Evolutionary conservation across 2,113 vertebrate species (phyloP), one percentile per base, ranked within the genome.

Genomic region (Baryphthengus martii): DNA sequence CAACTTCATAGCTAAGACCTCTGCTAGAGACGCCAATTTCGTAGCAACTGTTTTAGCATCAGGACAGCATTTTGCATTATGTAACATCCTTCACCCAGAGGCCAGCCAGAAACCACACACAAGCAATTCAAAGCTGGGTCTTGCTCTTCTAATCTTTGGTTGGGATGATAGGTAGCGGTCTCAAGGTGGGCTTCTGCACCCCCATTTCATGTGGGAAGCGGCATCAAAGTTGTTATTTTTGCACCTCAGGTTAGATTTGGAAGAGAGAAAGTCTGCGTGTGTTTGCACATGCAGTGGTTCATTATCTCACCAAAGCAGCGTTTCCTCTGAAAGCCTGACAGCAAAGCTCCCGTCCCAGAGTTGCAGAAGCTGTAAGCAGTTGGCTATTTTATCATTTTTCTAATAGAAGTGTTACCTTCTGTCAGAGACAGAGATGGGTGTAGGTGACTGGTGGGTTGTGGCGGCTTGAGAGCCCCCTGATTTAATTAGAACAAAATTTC

Each of bases 181-280:
- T 61, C 45, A 33, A 11, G 56, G 6, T 0, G 6, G 65, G 42
- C 11, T 55, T 58, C 87, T 58, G 39, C 29, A 26, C 25, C 10
- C 0, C 0, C 4, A 4, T 55, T 59, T 75, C 6, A 0, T 4
- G 28, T 31, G 67, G 53, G 71, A 62, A 28, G 3, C 4, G 24
- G 8, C n/a, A 4, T 7, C 39, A n/a, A 3, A 52, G 66, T 20
- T 13, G 6, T 59, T 49, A 6, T 5, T 68, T 71, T 61, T 65
- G 42, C 8, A 13, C 33, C 29, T 42, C 5, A 1, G 23, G 17
- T 53, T 70, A n/a, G 70, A 50, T 39, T 5, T 65, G 56, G 33
- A 45, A 45, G 65, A 45, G 67, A 25, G 44, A 40, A 63, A 70
- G 28, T 17, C 24, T 20, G 1, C 18, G 7, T 10, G 3, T 19